Base-by-base conservation (phyloP, 2,888 invertebrate species). In the Cistogaster globosa region DNA sequence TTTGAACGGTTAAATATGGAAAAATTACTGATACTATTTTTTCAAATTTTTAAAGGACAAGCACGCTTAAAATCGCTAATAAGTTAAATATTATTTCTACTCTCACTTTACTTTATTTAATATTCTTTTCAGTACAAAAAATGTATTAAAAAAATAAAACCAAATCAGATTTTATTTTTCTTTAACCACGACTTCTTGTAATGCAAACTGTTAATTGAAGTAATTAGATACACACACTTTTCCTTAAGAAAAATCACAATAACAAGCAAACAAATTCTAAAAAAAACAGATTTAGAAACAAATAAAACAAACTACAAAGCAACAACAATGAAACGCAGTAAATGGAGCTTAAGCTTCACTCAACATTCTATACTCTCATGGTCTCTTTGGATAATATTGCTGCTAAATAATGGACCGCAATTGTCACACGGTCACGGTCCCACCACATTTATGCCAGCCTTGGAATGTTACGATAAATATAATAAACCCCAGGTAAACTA, bases 401-500 rank as follows among this genome's bases (percentile, higher is more conserved):
- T 87, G 62, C 71, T 88, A 9, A 87, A 88, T 82, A 87, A 88
- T 84, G 87, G 85, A n/a, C 86, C 87, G 51, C 82, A 78, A 74
- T 67, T 82, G 51, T 51, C 85, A 42, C 78, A 55, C 48, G 86
- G 86, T 45, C 86, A 88, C 69, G 86, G 86, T 62, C 84, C 83
- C 65, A 90, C 92, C 38, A 92, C 92, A 48, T 92, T 91, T 80
- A 90, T 91, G 91, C 92, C 92, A 55, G 92, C 92, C 14, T 88
- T 92, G 87, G 92, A 93, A 88, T 94, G 94, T 89, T 94, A 94
- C 88, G 94, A 94, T 90, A 92, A 93, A 77, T 94, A 93, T 87
- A 93, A 93, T 72, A 92, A 93, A 89, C 93, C 94, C 14, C 94
- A 94, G 93, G 94, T 94, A 91, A 92, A 90, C 74, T 8, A 48